A percentile compares a stretch with the other conserved stretches of the same genome.
These are phyloP conservation scores for Pimephales promelas DNA, from an alignment of 2,113 vertebrate species.

Conservation along the genomic window DNA sequence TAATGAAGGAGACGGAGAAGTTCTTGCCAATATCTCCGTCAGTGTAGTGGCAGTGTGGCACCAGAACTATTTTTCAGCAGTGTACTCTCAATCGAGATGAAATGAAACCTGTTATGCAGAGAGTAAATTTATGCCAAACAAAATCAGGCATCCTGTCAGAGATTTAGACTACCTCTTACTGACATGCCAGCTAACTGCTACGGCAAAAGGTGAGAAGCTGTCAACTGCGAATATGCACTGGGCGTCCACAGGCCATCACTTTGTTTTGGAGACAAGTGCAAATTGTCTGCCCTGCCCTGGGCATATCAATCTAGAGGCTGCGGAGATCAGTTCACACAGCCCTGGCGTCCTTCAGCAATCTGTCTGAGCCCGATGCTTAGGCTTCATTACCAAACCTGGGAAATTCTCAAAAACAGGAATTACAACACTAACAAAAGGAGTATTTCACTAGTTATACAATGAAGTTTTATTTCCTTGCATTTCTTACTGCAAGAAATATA, in stretches of 20 bases:
- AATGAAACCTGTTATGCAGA: conserved; percentile 15
- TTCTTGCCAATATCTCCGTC: conserved; percentile 15
- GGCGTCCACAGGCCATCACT: conserved; percentile 17
- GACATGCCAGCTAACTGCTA: conserved; percentile 25
- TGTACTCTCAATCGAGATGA: not conserved
- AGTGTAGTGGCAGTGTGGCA: not conserved
- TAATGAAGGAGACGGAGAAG: not conserved
- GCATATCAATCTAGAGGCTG: conserved; percentile 6
- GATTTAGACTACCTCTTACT: conserved; percentile 12
- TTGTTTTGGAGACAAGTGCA: conserved; percentile 22
- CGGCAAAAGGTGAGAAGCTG: conserved; percentile 39
- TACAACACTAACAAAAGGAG: not conserved
- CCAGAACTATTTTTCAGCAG: not conserved
- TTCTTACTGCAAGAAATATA: not conserved
- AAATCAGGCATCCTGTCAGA: conserved; percentile 21
- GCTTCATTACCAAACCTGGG: conserved; percentile 5
- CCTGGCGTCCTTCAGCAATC: conserved; percentile 36
- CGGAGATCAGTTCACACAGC: conserved; percentile 15
- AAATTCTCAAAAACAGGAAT: conserved; percentile 27
- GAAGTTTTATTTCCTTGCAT: not conserved
- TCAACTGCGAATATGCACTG: conserved; percentile 27
- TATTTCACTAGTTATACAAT: not conserved
- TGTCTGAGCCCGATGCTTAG: not conserved
- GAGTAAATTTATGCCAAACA: conserved; percentile 22
- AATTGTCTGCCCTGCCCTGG: conserved; percentile 9